Evolutionary conservation across 2,113 vertebrate genomes (phyloP).

Genomic region (Galbula dea): DNA sequence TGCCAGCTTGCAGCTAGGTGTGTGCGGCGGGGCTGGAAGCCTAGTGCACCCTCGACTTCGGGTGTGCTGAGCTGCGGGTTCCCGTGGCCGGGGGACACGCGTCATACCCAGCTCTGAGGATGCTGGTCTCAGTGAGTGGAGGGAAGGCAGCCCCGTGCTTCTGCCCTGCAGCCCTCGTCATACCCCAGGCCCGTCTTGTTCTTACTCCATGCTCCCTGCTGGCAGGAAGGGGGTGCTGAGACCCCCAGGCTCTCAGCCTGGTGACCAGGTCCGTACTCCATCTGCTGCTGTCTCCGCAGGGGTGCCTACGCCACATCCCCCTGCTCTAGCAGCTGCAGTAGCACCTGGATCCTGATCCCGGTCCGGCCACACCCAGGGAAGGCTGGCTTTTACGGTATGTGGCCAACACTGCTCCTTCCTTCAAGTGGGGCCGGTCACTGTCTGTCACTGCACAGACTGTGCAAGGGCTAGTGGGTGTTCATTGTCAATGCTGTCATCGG

Average conservation of each 20-base stretch:
- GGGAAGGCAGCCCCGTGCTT: background rate
- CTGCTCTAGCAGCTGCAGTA: background rate
- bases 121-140: accelerated
- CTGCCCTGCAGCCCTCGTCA: background rate
- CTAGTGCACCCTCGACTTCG: accelerated
- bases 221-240: background rate
- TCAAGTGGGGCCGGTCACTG: background rate
- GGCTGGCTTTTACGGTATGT: background rate
- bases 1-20: background rate
- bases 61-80: background rate
- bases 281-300: background rate
- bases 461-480: background rate
- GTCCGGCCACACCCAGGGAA: accelerated
- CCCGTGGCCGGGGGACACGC: accelerated
- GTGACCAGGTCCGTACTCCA: background rate
- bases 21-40: accelerated
- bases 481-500: background rate
- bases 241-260: background rate
- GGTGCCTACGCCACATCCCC: background rate
- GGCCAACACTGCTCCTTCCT: background rate
- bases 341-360: accelerated
- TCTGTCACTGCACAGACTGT: background rate
- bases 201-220: background rate
- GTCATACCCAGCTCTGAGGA: background rate
- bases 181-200: background rate